These are phyloP conservation scores for Acanthis flammea DNA, from an alignment of 2,797 vertebrate species.

Conservation along the genomic window DNA sequence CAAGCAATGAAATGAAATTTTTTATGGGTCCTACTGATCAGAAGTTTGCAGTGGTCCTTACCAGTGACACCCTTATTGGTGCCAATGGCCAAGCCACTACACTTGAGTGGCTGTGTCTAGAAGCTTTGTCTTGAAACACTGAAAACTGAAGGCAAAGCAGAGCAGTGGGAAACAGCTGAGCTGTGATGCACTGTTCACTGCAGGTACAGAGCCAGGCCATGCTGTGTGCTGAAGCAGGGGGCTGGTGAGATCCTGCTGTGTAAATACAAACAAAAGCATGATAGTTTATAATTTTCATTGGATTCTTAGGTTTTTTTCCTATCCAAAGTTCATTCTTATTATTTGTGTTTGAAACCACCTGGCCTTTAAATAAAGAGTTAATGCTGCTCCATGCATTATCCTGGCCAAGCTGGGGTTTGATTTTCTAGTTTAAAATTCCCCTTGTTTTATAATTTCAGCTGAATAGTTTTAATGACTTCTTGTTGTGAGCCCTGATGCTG, in stretches of 20 bases:
- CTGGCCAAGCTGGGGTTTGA: background rate
- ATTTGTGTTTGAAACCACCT: background rate
- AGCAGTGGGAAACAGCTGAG: background rate
- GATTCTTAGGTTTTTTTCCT: background rate
- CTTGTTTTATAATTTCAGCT: constrained; percentile 17
- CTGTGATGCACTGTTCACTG: background rate
- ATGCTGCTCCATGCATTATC: background rate
- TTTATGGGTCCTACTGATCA: background rate
- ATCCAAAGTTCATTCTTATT: background rate
- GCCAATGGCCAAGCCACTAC: background rate
- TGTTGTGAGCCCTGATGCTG: background rate
- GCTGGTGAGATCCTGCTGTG: background rate
- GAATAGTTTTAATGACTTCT: constrained; percentile 9
- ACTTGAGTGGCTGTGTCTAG: background rate
- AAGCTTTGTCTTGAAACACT: background rate
- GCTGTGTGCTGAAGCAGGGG: background rate
- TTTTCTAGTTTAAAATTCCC: background rate
- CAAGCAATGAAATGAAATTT: background rate
- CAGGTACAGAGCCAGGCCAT: background rate
- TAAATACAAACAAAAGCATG: background rate
- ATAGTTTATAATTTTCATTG: background rate
- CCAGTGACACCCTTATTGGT: background rate
- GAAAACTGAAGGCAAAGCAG: background rate
- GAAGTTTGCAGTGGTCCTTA: background rate
- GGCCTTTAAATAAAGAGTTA: background rate